Conservation (phyloP, 1,140 invertebrate species). For the Helicorthomorpha holstii region DNA sequence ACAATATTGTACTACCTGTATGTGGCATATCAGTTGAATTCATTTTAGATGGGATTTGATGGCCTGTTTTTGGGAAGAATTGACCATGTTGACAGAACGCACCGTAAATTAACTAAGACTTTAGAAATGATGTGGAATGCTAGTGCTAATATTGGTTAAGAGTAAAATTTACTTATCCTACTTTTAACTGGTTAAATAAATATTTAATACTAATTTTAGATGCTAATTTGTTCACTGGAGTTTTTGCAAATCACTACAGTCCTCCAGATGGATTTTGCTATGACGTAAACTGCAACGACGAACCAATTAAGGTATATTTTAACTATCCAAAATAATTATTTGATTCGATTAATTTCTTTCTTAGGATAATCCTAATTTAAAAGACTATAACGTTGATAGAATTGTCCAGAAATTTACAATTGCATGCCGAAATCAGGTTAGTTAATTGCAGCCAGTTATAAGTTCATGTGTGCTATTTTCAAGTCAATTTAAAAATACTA, state of each 20-base stretch:
- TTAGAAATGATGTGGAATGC: slow-evolving; percentile 74
- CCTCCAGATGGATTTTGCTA: slow-evolving; percentile 41
- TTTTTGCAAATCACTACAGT: slow-evolving; percentile 31
- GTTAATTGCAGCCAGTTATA: neutral
- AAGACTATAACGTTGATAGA: slow-evolving; percentile 36
- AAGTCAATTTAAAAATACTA: neutral
- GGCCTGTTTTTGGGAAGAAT: slow-evolving; percentile 73
- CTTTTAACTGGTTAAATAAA: neutral
- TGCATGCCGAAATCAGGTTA: slow-evolving; percentile 24
- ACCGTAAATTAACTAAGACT: slow-evolving; percentile 38
- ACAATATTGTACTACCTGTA: neutral
- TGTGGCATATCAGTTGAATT: neutral
- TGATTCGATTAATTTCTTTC: no score
- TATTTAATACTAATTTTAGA: neutral
- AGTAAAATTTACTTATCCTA: neutral
- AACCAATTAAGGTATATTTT: slow-evolving; percentile 30
- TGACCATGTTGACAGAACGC: slow-evolving; percentile 66
- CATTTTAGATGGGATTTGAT: slow-evolving; percentile 35
- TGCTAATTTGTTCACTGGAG: slow-evolving; percentile 28
- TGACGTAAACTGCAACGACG: slow-evolving; percentile 36
- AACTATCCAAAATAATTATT: no score
- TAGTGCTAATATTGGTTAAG: slow-evolving; percentile 25
- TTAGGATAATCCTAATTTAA: slow-evolving; percentile 30
- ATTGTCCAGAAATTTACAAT: slow-evolving; percentile 26
- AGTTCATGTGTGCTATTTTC: neutral